Conservation (phyloP, 2,113 vertebrate genomes). For the Litocranius walleri region DNA sequence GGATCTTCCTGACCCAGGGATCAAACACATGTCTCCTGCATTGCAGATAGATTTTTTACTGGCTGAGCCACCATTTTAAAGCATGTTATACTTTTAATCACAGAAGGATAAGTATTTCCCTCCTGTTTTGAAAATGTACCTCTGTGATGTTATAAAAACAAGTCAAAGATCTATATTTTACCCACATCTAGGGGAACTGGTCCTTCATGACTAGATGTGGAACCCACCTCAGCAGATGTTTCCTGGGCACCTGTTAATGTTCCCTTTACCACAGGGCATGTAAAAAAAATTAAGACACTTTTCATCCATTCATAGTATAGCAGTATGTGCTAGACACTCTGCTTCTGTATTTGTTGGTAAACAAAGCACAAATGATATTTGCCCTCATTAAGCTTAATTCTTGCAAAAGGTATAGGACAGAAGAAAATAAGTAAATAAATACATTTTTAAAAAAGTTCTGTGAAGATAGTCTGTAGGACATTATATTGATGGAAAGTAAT, state of each 20-base stretch:
- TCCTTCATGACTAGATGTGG: background rate
- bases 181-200: background rate
- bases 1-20: background rate
- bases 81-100: background rate
- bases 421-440: background rate
- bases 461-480: background rate
- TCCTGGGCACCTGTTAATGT: background rate
- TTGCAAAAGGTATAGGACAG: background rate
- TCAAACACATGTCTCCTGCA: background rate
- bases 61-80: background rate
- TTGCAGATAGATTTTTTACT: background rate
- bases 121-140: background rate
- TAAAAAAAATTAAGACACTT: background rate
- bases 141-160: background rate
- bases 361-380: background rate
- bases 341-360: background rate
- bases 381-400: background rate
- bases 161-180: background rate
- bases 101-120: background rate
- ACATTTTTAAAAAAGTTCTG: background rate
- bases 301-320: background rate
- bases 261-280: background rate
- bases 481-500: background rate
- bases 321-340: background rate
- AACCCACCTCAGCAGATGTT: background rate